Base-by-base conservation (phyloP, 2,888 invertebrate species). In the Syrista parreyssii region DNA sequence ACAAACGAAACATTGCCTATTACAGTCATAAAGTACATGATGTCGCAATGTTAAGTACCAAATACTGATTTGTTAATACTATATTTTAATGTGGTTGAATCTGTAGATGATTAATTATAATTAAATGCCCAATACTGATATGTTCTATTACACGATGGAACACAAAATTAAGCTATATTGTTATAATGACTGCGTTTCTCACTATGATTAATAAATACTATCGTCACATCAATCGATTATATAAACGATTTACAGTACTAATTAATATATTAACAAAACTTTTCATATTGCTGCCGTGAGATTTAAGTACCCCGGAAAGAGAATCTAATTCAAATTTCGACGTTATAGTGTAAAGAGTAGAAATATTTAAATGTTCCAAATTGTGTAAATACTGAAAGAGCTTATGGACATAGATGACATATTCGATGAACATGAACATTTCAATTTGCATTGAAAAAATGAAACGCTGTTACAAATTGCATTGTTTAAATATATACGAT, bases 81-180 rank as follows among this genome's bases (percentile, higher is more conserved):
- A 33, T 15, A 35, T 33, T 35, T 33, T 30, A 33, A 33, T 30
- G 34, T 34, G 30, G 3, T n/a, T 23, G 35, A 33, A 74, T 33
- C 33, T 33, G 11, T 11, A 15, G 36, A 34, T 32, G 74, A n/a
- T n/a, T 81, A 83, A 81, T 80, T 80, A 79, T 79, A 79, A 78
- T 81, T 82, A 86, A 89, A 89, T 89, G 89, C 88, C 89, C 88
- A 84, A 85, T 87, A 88, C 82, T 87, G 89, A 89, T 89, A 89
- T 89, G 89, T 88, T 83, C 80, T 80, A 81, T 79, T 82, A 74
- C 33, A 30, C 36, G 35, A 34, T 9, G 35, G 35, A 71, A 33
- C 71, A 32, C 33, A 33, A 32, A 32, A 32, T 82, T 81, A 80
- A 82, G 82, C 84, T 78, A 76, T 76, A 85, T 77, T 81, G 76